Evolutionary conservation across 2,797 vertebrate genomes (phyloP), one percentile per base, ranked within the genome.

Genomic region (Uromys caudimaculatus): DNA sequence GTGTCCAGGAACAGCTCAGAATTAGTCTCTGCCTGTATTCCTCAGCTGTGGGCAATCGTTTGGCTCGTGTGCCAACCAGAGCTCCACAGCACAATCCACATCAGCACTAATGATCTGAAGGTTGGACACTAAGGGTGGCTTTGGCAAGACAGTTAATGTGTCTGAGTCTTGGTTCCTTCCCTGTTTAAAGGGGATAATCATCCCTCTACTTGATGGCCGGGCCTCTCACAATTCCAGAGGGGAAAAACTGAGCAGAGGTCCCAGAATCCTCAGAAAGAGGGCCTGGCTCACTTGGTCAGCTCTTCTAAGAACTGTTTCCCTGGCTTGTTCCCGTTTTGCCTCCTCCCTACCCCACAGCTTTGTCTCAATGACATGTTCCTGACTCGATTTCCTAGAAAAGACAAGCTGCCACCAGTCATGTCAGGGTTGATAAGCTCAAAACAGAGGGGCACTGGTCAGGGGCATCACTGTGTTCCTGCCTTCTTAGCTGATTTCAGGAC

Each of bases 241-340:
- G 19, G 69, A 73, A 27, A 64, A 56, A 1, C 27, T 1, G 52
- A 92, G 60, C 47, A 81, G 75, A 47, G 75, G 56, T 8, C 32
- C 79, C 12, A 41, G 81, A 54, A 94, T 56, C 56, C 90, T 95
- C 81, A 73, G 86, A 90, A 95, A 62, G 10, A 50, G n/a, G 50
- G 64, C 71, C 87, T 54, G 17, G 27, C 27, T 91, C 50, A 58
- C 47, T 29, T 50, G 52, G 52, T 9, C 58, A 77, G n/a, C 52
- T 77, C 62, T n/a, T 73, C 41, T 52, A 64, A 62, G 50, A 32
- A 54, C 87, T 58, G 19, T 23, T 69, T 86, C 79, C 6, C 44
- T 60, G 29, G 35, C 56, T 41, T 73, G 27, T 27, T 64, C 35
- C 47, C 62, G 32, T 91, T 69, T 6, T 38, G 44, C 14, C 44